Evolutionary conservation across 2,797 vertebrate genomes (phyloP).

Genomic region (Sebastes nivosus): DNA sequence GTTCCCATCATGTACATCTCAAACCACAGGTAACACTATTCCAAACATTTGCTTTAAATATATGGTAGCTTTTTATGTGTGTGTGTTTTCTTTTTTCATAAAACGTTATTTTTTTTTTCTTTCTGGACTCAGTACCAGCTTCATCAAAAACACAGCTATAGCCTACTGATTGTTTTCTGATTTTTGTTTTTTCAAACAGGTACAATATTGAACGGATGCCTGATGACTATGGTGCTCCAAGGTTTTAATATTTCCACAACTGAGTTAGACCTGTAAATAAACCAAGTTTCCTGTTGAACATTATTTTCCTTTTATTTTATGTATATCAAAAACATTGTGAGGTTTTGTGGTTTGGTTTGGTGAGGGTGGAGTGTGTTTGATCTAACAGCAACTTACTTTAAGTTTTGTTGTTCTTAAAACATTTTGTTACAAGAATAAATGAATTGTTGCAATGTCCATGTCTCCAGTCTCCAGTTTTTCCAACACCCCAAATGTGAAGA

Average conservation of each 20-base stretch:
- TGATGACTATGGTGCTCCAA: constrained; percentile 96
- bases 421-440: constrained; percentile 59
- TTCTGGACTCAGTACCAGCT: neutral
- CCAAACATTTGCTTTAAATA: neutral
- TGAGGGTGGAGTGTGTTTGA: constrained; percentile 6
- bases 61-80: neutral
- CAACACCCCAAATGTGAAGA: neutral
- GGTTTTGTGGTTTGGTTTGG: constrained; percentile 3
- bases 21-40: constrained; percentile 89
- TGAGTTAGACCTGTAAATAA: constrained; percentile 56
- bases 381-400: neutral
- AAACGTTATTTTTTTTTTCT: neutral
- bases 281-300: constrained; percentile 22
- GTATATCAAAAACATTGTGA: neutral
- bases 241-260: constrained; percentile 80
- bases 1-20: constrained; percentile 99
- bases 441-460: neutral
- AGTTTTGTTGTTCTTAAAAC: neutral
- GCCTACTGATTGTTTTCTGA: neutral
- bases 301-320: constrained; percentile 30
- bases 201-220: constrained; percentile 99
- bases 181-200: constrained; percentile 70
- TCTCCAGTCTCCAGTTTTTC: neutral
- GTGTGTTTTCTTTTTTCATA: neutral
- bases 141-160: neutral